Conservation (phyloP, 2,888 invertebrate genomes). For the Zygothrica quintamaculata region DNA sequence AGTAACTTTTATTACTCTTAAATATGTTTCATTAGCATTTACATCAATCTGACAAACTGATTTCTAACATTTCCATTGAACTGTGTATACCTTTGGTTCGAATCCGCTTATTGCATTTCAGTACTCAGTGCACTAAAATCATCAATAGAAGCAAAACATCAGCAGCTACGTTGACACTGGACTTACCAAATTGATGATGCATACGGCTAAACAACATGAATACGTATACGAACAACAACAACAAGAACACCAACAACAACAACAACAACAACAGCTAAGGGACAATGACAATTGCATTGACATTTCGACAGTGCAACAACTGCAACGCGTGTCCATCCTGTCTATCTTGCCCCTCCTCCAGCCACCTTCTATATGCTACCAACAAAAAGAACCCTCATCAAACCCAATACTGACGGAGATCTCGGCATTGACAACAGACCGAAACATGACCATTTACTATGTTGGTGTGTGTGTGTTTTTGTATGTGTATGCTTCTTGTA, state of each 20-base stretch:
- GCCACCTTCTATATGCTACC: conserved; percentile 1
- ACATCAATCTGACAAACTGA: too few species aligned
- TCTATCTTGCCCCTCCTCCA: neutral
- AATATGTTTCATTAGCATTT: too few species aligned
- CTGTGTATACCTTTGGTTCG: conserved; percentile 40
- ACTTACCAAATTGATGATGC: conserved; percentile 72
- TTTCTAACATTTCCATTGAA: neutral
- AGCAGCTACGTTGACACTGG: conserved; percentile 50
- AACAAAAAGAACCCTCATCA: neutral
- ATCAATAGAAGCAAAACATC: conserved; percentile 65
- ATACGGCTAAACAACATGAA: conserved; percentile 46
- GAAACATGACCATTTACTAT: conserved; percentile 77
- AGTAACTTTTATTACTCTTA: too few species aligned
- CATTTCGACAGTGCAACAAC: conserved; percentile 67
- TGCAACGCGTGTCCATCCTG: conserved; percentile 47
- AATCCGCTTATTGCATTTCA: conserved; percentile 69
- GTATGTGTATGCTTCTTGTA: conserved; percentile 16
- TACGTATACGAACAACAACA: conserved; percentile 4
- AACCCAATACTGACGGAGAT: conserved; percentile 16
- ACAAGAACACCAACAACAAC: conserved; percentile 11
- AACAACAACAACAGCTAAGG: conserved; percentile 52
- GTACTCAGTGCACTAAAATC: conserved; percentile 46
- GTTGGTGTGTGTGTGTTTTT: conserved; percentile 13
- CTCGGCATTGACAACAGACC: conserved; percentile 62
- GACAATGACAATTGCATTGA: conserved; percentile 75